Evolutionary conservation across 2,888 invertebrate genomes (phyloP), one percentile per base, ranked within the genome.

Genomic region (Chrysolina oricalcia): DNA sequence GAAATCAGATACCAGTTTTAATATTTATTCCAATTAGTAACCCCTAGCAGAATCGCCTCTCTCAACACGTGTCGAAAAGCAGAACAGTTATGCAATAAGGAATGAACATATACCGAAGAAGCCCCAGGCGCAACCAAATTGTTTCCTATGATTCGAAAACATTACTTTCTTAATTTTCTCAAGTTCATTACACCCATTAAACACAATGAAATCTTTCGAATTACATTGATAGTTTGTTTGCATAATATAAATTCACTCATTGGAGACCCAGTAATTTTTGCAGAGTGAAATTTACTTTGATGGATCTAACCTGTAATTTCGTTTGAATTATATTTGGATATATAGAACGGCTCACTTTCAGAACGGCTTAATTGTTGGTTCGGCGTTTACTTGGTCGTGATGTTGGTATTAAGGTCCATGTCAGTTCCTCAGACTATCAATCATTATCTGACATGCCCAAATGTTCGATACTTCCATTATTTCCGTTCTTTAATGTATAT

Each of bases 151-250:
- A 53, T 56, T 68, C 35, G 10, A 68, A 68, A 68, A 50, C 53
- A 40, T 53, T 41, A 19, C 68, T 68, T 68, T 68, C 68, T 56
- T 68, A 68, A 68, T 68, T 53, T 68, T 40, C 53, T 68, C 40
- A 74, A 77, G 77, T 77, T 77, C 77, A 74, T 74, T 68, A 77
- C 69, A 72, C 70, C 74, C 70, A 77, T 77, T 74, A 74, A 59
- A 62, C 68, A 64, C 70, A 69, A 70, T 56, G 50, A 68, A 64
- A 76, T 43, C 70, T 67, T 59, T 68, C 46, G 70, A 70, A 72
- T 72, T 66, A 75, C 50, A 66, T 53, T 71, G 67, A 68, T 76
- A 48, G 17, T 50, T 40, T 40, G 68, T 76, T 71, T 76, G 64
- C 69, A 67, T 72, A 76, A 70, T 70, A 63, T 46, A 13, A 56